phyloP scores from a whole-genome alignment of 1,140 invertebrate genomes.

The Drosophila sturtevanti region DNA sequence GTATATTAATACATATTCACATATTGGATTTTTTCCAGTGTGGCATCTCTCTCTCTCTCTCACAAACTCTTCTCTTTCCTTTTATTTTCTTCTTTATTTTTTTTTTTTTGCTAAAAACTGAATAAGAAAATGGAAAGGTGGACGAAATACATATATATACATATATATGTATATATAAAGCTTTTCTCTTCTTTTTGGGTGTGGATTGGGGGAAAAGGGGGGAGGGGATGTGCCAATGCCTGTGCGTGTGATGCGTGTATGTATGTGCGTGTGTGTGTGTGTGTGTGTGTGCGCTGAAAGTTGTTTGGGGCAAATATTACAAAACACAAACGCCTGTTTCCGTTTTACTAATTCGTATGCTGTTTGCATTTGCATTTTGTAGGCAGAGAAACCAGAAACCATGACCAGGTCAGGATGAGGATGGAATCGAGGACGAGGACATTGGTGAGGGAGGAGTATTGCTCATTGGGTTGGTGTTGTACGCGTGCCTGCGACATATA shows the following conservation, averaged over 20 bases:
- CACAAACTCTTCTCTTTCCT: neutral
- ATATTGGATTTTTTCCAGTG: no score
- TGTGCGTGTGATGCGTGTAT: neutral
- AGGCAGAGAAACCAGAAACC: slow-evolving; percentile 45
- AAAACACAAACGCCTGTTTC: slow-evolving; percentile 80
- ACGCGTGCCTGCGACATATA: slow-evolving; percentile 69
- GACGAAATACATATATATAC: neutral
- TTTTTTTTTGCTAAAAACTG: neutral
- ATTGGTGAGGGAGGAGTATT: neutral
- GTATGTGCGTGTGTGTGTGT: slow-evolving; percentile 18
- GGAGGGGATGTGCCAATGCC: no score
- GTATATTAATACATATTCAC: no score
- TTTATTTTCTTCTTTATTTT: neutral
- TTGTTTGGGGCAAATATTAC: slow-evolving; percentile 74
- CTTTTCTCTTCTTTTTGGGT: no score
- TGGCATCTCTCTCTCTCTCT: slow-evolving; percentile 15
- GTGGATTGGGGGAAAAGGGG: neutral
- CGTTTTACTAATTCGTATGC: slow-evolving; percentile 81
- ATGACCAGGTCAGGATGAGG: slow-evolving; percentile 14
- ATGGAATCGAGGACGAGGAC: slow-evolving; percentile 20
- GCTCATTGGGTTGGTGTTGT: neutral
- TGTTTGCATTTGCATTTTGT: slow-evolving; percentile 80
- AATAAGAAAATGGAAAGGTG: neutral
- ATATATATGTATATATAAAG: no score
- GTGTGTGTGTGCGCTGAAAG: slow-evolving; percentile 45